Percentiles rank a stretch among this genome's conserved stretches.
phyloP scores from a whole-genome alignment of 2,888 invertebrate genomes.

The Hypolimnas misippus region DNA sequence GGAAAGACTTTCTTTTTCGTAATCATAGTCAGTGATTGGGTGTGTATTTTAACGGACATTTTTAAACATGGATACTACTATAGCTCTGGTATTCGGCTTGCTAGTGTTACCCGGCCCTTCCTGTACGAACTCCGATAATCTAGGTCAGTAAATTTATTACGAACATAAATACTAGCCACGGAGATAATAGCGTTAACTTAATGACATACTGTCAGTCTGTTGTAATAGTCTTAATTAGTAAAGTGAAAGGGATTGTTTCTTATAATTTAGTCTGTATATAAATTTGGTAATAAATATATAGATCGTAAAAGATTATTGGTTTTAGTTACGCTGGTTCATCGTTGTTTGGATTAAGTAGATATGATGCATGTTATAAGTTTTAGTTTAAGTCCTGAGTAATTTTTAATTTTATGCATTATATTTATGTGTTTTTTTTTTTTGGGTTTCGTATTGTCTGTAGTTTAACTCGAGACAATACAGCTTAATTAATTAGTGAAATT shows the following conservation, averaged over 20 bases:
- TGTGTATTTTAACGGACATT: conserved; percentile 14
- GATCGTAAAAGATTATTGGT: too few species aligned
- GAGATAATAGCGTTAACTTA: conserved; percentile 28
- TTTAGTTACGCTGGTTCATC: too few species aligned
- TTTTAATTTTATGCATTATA: too few species aligned
- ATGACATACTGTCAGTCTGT: conserved; percentile 22
- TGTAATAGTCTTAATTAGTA: conserved; percentile 15
- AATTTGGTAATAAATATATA: too few species aligned
- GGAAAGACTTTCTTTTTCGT: neutral
- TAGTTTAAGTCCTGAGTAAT: too few species aligned
- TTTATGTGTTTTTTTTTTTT: too few species aligned
- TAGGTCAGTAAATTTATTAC: conserved; percentile 58
- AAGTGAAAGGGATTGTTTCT: neutral
- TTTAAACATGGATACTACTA: conserved; percentile 37
- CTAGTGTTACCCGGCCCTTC: conserved; percentile 67
- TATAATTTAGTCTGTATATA: neutral
- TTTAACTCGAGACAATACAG: too few species aligned
- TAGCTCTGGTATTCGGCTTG: conserved; percentile 58
- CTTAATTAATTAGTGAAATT: too few species aligned
- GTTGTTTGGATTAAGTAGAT: too few species aligned
- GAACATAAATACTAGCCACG: conserved; percentile 27
- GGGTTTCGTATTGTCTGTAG: too few species aligned
- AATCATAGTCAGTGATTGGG: conserved; percentile 10
- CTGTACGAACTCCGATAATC: conserved; percentile 75
- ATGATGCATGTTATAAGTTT: too few species aligned